These are phyloP conservation scores for Athene cunicularia DNA, from an alignment of 2,113 vertebrate species.

Conservation along the genomic window DNA sequence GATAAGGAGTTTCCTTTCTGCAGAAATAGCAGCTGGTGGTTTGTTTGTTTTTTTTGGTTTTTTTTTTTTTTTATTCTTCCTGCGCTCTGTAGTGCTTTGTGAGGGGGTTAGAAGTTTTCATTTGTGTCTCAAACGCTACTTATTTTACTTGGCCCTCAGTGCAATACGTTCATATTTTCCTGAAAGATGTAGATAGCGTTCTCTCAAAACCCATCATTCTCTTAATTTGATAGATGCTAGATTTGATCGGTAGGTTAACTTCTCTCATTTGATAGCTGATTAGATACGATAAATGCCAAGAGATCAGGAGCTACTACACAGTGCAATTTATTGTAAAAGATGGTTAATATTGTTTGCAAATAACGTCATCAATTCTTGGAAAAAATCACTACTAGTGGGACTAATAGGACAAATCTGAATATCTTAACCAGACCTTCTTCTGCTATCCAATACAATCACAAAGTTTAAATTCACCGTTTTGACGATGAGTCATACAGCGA, in stretches of 20 bases:
- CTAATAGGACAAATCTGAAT: background rate
- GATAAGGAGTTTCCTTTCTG: background rate
- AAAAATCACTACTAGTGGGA: background rate
- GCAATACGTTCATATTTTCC: constrained; percentile 23
- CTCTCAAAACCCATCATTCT: constrained; percentile 49
- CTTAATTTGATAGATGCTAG: constrained; percentile 32
- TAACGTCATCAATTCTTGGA: constrained; percentile 30
- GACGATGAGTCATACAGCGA: background rate
- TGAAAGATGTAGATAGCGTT: constrained; percentile 27
- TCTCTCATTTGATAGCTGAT: background rate
- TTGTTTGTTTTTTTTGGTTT: too few relatives aligned
- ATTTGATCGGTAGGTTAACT: background rate
- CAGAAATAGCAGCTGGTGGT: background rate
- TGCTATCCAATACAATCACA: background rate
- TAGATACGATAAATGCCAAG: background rate
- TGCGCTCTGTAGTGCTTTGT: background rate
- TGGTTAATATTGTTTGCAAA: constrained; percentile 63
- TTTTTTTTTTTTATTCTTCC: background rate
- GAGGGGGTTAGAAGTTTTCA: background rate
- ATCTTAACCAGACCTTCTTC: background rate
- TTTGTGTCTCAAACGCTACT: background rate
- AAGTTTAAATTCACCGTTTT: constrained; percentile 39
- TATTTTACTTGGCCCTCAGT: background rate
- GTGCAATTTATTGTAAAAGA: constrained; percentile 53
- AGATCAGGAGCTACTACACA: background rate